Evolutionary conservation across 2,113 vertebrate genomes (phyloP).

Genomic region (Promerops cafer): DNA sequence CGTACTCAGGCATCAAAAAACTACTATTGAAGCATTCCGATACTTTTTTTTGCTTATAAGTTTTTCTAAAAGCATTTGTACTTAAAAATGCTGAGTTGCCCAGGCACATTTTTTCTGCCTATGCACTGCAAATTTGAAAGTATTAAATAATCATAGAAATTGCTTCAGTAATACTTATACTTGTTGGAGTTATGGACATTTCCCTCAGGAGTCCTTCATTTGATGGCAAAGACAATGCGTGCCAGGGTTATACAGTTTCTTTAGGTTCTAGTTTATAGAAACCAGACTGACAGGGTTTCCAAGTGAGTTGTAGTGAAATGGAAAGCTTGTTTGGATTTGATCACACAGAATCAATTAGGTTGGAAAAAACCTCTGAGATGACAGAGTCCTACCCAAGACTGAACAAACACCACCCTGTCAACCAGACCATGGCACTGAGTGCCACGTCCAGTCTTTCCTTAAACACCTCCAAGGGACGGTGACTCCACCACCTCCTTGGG

Average conservation of each 20-base stretch:
- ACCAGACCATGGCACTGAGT: background rate
- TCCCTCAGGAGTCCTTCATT: background rate
- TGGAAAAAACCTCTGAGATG: background rate
- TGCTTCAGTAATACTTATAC: background rate
- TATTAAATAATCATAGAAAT: background rate
- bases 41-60: background rate
- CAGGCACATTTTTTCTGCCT: background rate
- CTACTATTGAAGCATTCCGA: accelerated
- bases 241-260: background rate
- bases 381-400: background rate
- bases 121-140: background rate
- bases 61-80: background rate
- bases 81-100: background rate
- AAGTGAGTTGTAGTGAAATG: background rate
- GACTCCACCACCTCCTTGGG: too few species aligned
- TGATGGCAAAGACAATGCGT: background rate
- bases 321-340: background rate
- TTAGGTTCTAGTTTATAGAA: background rate
- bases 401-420: background rate
- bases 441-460: background rate
- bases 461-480: background rate
- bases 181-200: background rate
- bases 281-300: background rate
- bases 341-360: background rate
- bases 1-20: background rate